These are phyloP conservation scores for Dioctria rufipes DNA, from an alignment of 2,888 invertebrate genomes.

Conservation along the genomic window DNA sequence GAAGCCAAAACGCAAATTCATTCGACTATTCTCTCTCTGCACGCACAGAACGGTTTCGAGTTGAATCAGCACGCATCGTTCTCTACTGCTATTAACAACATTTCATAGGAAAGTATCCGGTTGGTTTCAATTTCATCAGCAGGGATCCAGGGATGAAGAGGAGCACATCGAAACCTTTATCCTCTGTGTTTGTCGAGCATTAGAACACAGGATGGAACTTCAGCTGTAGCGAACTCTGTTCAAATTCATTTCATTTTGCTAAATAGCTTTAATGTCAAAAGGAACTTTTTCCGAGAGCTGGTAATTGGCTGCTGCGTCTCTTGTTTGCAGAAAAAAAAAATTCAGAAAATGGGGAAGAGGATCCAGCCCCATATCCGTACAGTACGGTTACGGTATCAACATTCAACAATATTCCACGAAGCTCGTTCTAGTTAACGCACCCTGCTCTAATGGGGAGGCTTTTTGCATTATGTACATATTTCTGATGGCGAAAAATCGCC, in stretches of 20 bases:
- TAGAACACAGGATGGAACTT: conserved; percentile 49
- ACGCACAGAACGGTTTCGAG: conserved; percentile 53
- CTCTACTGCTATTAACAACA: conserved; percentile 51
- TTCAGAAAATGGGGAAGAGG: conserved; percentile 22
- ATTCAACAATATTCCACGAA: conserved; percentile 46
- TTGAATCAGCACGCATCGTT: conserved; percentile 55
- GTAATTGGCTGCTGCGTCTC: conserved; percentile 57
- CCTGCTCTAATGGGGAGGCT: conserved; percentile 44
- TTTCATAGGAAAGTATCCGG: conserved; percentile 35
- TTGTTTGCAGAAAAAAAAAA: conserved; percentile 56
- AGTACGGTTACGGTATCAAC: conserved; percentile 3
- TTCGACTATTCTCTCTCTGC: conserved; percentile 52
- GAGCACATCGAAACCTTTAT: conserved; percentile 55
- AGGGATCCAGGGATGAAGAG: neutral
- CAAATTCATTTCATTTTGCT: conserved; percentile 58
- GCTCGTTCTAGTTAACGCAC: conserved; percentile 58
- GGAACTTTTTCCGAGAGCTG: conserved; percentile 56
- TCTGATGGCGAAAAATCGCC: conserved; percentile 54
- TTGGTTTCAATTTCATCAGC: neutral
- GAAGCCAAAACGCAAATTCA: conserved; percentile 59
- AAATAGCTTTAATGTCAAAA: conserved; percentile 58
- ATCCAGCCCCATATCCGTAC: conserved; percentile 5
- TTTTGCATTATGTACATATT: conserved; percentile 42
- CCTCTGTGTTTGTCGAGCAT: conserved; percentile 53
- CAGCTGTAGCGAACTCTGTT: conserved; percentile 50